These are phyloP conservation scores for Megalonaias nervosa DNA, from an alignment of 1,140 invertebrate species.

Conservation along the genomic window DNA sequence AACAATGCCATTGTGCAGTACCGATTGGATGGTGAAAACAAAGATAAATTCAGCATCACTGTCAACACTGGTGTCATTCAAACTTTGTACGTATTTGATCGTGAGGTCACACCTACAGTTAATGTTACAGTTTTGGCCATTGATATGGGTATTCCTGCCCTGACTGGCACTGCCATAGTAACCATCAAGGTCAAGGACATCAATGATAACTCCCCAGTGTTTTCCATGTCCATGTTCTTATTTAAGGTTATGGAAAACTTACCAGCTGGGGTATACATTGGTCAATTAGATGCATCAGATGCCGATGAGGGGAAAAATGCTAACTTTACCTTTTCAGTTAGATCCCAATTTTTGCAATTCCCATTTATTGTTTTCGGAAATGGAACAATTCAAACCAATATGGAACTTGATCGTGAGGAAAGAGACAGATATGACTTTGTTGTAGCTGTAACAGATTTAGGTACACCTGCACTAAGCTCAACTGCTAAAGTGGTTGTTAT, in stretches of 20 bases:
- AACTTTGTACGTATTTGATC: constrained; percentile 86
- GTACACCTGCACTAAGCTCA: constrained; percentile 88
- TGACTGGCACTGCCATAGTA: constrained; percentile 49
- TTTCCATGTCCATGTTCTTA: constrained; percentile 34
- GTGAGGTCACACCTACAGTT: constrained; percentile 90
- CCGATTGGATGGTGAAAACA: constrained; percentile 41
- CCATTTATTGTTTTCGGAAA: constrained; percentile 90
- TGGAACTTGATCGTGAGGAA: constrained; percentile 87
- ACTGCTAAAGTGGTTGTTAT: constrained; percentile 82
- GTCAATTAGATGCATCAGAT: constrained; percentile 90
- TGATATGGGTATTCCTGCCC: constrained; percentile 81
- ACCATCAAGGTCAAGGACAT: constrained; percentile 80
- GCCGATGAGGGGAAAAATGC: constrained; percentile 91
- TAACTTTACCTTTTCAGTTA: constrained; percentile 66
- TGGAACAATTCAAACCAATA: constrained; percentile 82
- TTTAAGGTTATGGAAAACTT: constrained; percentile 54
- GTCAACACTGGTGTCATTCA: constrained; percentile 85
- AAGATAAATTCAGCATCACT: constrained; percentile 46
- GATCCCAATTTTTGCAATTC: constrained; percentile 78
- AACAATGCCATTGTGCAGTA: constrained; percentile 92
- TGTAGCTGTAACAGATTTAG: constrained; percentile 92
- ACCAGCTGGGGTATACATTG: constrained; percentile 75
- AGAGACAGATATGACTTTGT: constrained; percentile 84
- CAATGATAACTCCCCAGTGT: constrained; percentile 58
- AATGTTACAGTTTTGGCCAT: constrained; percentile 92